Evolutionary conservation across 2,113 vertebrate genomes (phyloP).

Genomic region (Setophaga coronata): DNA sequence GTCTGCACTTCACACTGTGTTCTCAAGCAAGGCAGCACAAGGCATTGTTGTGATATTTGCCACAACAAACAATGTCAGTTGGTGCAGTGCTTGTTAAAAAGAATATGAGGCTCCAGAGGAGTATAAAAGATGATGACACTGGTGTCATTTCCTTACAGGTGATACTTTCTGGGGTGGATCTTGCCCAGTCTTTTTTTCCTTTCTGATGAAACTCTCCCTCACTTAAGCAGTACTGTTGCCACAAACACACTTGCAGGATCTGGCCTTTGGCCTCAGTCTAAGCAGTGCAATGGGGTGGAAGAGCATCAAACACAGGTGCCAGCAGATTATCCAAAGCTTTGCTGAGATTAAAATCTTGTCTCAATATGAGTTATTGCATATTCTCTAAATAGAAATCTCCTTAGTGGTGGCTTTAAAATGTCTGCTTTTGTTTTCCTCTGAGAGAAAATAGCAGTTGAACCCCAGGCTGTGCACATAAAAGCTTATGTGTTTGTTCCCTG

Average conservation of each 20-base stretch:
- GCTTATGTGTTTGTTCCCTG: background rate
- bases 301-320: constrained; percentile 59
- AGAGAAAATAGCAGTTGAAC: background rate
- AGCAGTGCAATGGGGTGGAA: constrained; percentile 27
- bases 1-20: background rate
- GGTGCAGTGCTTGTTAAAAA: background rate
- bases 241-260: background rate
- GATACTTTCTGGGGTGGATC: background rate
- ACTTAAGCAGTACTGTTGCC: background rate
- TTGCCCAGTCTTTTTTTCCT: background rate
- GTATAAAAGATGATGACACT: background rate
- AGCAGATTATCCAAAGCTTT: constrained; percentile 68
- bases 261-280: constrained; percentile 1
- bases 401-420: constrained; percentile 57
- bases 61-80: background rate
- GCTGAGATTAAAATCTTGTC: constrained; percentile 69
- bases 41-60: fast-evolving
- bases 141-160: background rate
- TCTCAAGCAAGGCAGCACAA: background rate
- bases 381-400: constrained; percentile 66
- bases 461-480: background rate
- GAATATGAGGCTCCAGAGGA: background rate
- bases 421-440: constrained; percentile 28
- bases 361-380: constrained; percentile 68
- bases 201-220: background rate